Percentiles rank a stretch among this genome's conserved stretches.
Conservation (phyloP, 2,888 invertebrate genomes). For the Scrobipalpa atriplicella region DNA sequence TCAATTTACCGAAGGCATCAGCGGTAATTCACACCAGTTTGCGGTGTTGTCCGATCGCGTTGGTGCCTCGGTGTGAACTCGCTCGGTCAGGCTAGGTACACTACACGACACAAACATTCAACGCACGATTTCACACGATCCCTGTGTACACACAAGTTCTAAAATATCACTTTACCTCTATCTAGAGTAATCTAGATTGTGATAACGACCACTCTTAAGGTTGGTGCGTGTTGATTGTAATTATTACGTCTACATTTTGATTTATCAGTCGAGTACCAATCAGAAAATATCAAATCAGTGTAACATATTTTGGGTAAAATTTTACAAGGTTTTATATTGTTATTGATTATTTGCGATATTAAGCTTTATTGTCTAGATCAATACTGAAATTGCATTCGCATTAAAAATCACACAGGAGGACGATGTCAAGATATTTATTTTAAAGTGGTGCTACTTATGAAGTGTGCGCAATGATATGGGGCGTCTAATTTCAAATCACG, state of each 20-base stretch:
- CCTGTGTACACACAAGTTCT: slow-evolving; percentile 45
- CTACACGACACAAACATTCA: slow-evolving; percentile 60
- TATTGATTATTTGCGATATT: too few relatives aligned
- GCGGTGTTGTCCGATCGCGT: slow-evolving; percentile 52
- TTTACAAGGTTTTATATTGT: too few relatives aligned
- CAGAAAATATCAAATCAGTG: too few relatives aligned
- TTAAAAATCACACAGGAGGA: too few relatives aligned
- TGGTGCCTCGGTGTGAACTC: slow-evolving; percentile 56
- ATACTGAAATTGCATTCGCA: too few relatives aligned
- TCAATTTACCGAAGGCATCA: slow-evolving; percentile 66
- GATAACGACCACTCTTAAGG: slow-evolving; percentile 30
- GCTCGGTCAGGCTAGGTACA: slow-evolving; percentile 47
- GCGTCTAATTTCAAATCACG: slow-evolving; percentile 11
- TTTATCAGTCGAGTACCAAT: slow-evolving; percentile 25
- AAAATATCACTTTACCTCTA: slow-evolving; percentile 38
- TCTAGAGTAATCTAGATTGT: slow-evolving; percentile 30
- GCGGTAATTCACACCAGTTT: slow-evolving; percentile 65
- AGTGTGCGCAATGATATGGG: background rate
- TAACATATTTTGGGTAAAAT: too few relatives aligned
- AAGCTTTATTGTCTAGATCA: too few relatives aligned
- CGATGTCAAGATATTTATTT: background rate
- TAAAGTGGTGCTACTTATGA: background rate
- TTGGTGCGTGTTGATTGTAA: slow-evolving; percentile 3
- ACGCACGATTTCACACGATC: slow-evolving; percentile 49
- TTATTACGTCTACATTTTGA: slow-evolving; percentile 35